Conservation (phyloP, 2,797 vertebrate species). For the Xenopus petersii region DNA sequence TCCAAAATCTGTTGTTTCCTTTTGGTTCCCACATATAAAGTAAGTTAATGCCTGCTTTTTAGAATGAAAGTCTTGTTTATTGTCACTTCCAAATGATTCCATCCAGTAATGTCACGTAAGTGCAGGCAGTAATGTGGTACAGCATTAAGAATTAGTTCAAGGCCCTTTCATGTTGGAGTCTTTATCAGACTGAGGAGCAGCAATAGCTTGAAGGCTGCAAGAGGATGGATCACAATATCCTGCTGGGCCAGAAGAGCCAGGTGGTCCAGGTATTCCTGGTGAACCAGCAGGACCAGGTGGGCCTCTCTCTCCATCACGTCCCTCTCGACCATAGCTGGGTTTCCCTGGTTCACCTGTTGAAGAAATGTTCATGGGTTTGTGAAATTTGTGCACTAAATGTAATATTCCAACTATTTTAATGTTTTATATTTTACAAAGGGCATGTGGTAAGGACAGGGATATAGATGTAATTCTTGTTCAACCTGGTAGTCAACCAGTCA, state of each 20-base stretch:
- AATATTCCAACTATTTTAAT: no score
- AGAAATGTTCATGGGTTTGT: neutral
- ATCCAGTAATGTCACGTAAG: conserved; percentile 34
- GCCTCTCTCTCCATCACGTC: conserved; percentile 84
- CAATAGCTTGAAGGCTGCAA: conserved; percentile 80
- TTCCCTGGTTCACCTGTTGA: conserved; percentile 87
- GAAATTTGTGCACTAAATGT: no score
- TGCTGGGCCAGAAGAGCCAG: conserved; percentile 78
- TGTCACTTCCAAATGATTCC: conserved; percentile 43
- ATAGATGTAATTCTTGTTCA: no score
- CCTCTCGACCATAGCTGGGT: conserved; percentile 86
- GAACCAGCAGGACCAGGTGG: conserved; percentile 80
- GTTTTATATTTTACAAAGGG: no score
- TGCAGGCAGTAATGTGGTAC: conserved; percentile 35
- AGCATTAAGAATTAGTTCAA: conserved; percentile 55
- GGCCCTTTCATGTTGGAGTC: conserved; percentile 77
- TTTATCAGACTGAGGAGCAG: conserved; percentile 69
- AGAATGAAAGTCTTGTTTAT: conserved; percentile 29
- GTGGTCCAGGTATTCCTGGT: conserved; percentile 85
- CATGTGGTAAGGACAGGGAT: no score
- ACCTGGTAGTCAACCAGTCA: no score
- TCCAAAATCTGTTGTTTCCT: conserved; percentile 47
- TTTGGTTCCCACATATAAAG: conserved; percentile 49
- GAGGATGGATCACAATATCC: conserved; percentile 93
- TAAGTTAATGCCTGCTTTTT: conserved; percentile 38